A percentile compares a stretch with the other conserved stretches of the same genome.
These are phyloP conservation scores for Mercenaria mercenaria DNA, from an alignment of 1,140 invertebrate species.

Conservation along the genomic window DNA sequence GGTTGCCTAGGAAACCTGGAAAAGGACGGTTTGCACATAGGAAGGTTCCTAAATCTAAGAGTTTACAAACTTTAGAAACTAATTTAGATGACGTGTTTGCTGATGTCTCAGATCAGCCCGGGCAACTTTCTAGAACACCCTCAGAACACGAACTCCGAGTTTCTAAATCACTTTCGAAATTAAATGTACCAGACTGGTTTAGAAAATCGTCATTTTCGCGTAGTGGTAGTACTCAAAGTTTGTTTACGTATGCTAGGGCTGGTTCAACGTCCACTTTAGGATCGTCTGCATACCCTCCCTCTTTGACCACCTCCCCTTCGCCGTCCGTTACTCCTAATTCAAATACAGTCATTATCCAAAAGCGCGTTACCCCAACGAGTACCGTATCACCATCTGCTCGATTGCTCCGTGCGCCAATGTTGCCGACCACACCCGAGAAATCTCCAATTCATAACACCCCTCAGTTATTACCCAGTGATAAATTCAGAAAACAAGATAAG, in stretches of 20 bases:
- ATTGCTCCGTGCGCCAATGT: constrained; percentile 68
- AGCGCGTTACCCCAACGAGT: constrained; percentile 75
- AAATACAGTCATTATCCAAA: constrained; percentile 80
- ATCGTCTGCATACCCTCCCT: constrained; percentile 75
- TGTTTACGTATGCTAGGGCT: constrained; percentile 76
- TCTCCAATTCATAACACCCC: constrained; percentile 58
- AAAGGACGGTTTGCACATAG: constrained; percentile 79
- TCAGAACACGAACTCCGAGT: constrained; percentile 96
- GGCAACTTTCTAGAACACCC: constrained; percentile 90
- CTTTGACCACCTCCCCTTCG: constrained; percentile 79
- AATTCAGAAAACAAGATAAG: constrained; percentile 79
- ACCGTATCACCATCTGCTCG: constrained; percentile 18
- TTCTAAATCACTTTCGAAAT: constrained; percentile 95
- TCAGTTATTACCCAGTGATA: constrained; percentile 79
- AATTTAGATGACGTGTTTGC: constrained; percentile 80
- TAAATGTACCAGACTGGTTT: constrained; percentile 98
- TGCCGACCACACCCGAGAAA: constrained; percentile 71
- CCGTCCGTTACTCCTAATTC: constrained; percentile 74
- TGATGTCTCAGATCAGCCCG: constrained; percentile 86
- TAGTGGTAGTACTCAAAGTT: constrained; percentile 78
- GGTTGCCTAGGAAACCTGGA: constrained; percentile 67
- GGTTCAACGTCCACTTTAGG: constrained; percentile 79
- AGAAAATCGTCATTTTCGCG: constrained; percentile 90
- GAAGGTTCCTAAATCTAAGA: constrained; percentile 82
- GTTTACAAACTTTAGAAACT: constrained; percentile 82